Evolutionary conservation across 2,113 vertebrate genomes (phyloP).

Genomic region (Lepus americanus): DNA sequence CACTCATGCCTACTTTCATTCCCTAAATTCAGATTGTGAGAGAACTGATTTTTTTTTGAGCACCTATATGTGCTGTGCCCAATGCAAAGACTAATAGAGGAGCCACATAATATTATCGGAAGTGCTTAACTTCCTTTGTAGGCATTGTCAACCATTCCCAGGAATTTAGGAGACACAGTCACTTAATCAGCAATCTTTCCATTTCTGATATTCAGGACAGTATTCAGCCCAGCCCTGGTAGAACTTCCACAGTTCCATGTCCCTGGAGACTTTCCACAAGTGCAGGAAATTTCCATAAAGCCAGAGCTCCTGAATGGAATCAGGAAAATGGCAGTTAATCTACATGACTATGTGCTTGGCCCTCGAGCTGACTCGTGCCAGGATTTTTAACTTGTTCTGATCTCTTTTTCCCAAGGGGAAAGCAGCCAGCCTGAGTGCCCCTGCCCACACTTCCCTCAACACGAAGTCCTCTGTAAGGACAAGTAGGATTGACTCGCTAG

Average conservation of each 20-base stretch:
- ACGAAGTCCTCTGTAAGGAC: constrained; percentile 61
- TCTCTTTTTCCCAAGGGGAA: not conserved
- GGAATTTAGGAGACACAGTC: not conserved
- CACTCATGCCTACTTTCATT: not conserved
- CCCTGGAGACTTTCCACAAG: constrained; percentile 55
- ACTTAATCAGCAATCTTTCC: not conserved
- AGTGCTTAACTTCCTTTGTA: not conserved
- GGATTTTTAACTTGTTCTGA: constrained; percentile 62
- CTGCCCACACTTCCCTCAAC: constrained; percentile 52
- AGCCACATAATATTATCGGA: not conserved
- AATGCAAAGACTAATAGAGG: not conserved
- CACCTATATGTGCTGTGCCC: not conserved
- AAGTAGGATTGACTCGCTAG: constrained; percentile 45
- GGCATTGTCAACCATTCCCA: not conserved
- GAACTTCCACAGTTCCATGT: not conserved
- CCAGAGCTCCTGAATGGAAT: not conserved
- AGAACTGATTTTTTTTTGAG: not conserved
- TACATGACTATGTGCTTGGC: not conserved
- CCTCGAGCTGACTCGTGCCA: constrained; percentile 34
- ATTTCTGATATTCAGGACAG: not conserved
- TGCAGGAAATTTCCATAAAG: constrained; percentile 63
- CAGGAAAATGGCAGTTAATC: constrained; percentile 54
- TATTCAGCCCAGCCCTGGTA: not conserved
- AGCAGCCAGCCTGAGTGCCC: constrained; percentile 67
- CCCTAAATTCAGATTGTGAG: not conserved